phyloP scores from a whole-genome alignment of 2,113 vertebrate genomes.

The Morone chrysops region DNA sequence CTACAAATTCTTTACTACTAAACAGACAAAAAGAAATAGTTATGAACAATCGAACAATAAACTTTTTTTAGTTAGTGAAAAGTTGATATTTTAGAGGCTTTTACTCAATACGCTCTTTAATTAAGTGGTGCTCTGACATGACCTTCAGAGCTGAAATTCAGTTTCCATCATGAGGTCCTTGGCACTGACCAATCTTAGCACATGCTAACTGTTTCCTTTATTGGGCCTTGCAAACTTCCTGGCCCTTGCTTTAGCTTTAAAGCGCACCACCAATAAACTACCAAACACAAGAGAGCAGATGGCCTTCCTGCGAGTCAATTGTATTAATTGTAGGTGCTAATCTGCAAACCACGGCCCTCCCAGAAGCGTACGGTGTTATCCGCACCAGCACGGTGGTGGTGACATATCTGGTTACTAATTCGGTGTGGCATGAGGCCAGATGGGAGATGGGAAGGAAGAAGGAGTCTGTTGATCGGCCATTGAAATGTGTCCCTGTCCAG shows the following conservation, averaged over 20 bases:
- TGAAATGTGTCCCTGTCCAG: conserved; percentile 37
- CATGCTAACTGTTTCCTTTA: neutral
- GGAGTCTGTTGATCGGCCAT: conserved; percentile 45
- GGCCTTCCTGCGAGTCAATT: conserved; percentile 37
- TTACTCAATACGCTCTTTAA: neutral
- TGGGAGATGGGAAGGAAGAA: conserved; percentile 57
- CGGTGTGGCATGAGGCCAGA: conserved; percentile 61
- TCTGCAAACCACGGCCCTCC: conserved; percentile 63
- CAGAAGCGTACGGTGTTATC: conserved; percentile 49
- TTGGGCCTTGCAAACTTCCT: neutral
- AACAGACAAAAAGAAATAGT: too few species aligned
- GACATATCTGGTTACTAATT: conserved; percentile 72
- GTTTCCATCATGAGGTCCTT: conserved; percentile 9
- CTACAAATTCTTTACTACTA: too few species aligned
- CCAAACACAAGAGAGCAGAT: conserved; percentile 14
- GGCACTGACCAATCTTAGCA: neutral
- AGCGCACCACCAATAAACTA: neutral
- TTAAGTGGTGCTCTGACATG: neutral
- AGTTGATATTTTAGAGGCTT: neutral
- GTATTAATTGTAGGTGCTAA: conserved; percentile 63
- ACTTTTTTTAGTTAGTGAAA: too few species aligned
- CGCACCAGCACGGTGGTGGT: conserved; percentile 40
- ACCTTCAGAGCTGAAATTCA: neutral
- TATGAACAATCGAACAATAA: too few species aligned
- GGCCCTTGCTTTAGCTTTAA: neutral